Evolutionary conservation across 92 coral and sea anemone genomes (phyloP), one percentile per base, ranked within the genome.

Genomic region (Phenganax subtilis): DNA sequence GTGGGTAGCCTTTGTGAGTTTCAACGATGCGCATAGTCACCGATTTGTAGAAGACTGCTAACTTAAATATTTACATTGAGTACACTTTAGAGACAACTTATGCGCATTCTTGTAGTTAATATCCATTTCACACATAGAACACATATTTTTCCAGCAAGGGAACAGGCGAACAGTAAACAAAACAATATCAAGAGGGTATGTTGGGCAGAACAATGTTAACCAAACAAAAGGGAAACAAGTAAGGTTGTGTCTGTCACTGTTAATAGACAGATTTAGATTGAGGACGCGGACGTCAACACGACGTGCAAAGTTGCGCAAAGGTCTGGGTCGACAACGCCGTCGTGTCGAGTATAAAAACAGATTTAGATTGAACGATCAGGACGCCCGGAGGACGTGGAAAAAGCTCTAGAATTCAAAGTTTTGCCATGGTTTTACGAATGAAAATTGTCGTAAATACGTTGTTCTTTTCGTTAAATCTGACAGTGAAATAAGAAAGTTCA

Each of bases 331-430:
- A 20, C 25, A 20, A 20, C 25, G 25, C 25, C 25, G 25, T 20
- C 25, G 25, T 20, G 25, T 61, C 67, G 28, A 61, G 67, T 61
- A 61, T 28, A 61, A 61, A 61, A 61, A 61, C 67, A 61, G 67
- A 61, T 17, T 61, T 61, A 61, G 28, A 61, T 61, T 61, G 25
- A 14, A 28, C 7, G 67, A 61, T 61, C 67, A 61, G 25, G 67
- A 61, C 67, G 25, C 28, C 28, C n/a, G 25, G 67, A 61, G 25
- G 67, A 61, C 67, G 67, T 61, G 20, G 20, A 61, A 61, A 61
- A 17, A 17, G 67, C 25, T 15, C 3, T 61, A 61, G 67, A 61
- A 61, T 61, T 7, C 67, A 61, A 61, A 61, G 20, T 14, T 17
- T 14, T 14, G n/a, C 20, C 5, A 12, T 15, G 25, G 20, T 14